phyloP scores from a whole-genome alignment of 2,888 invertebrate species.

The Athalia circularis region DNA sequence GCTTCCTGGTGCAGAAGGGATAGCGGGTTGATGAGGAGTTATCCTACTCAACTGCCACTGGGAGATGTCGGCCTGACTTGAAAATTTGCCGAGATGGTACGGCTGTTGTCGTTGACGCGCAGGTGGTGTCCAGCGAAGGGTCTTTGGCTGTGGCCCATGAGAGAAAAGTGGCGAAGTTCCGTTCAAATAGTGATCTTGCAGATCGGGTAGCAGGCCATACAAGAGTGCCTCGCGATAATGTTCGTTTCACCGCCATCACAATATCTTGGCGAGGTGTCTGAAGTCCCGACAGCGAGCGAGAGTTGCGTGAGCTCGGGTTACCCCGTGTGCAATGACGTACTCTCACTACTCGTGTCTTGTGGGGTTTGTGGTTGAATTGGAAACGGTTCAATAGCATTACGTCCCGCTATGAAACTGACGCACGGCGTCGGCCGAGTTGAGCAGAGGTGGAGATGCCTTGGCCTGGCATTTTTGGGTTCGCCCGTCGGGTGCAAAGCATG shows the following conservation, averaged over 20 bases:
- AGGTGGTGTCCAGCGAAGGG: constrained; percentile 61
- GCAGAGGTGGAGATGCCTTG: background rate
- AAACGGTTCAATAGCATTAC: constrained; percentile 2
- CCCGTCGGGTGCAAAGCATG: background rate
- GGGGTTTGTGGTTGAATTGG: background rate
- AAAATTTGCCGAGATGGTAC: constrained; percentile 54
- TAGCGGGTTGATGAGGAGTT: constrained; percentile 59
- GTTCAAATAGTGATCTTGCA: constrained; percentile 53
- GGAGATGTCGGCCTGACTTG: constrained; percentile 63
- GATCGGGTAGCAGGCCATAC: background rate
- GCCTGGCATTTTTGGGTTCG: background rate
- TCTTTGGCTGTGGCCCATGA: constrained; percentile 56
- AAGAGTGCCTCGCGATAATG: background rate
- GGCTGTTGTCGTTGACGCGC: constrained; percentile 63
- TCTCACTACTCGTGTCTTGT: background rate
- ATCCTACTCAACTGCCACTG: constrained; percentile 54
- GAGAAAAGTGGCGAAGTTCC: constrained; percentile 60
- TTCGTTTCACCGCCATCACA: constrained; percentile 30
- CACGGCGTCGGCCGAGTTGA: too few species aligned
- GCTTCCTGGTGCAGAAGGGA: constrained; percentile 52
- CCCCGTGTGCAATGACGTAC: background rate
- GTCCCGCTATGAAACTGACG: background rate
- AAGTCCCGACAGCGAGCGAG: constrained; percentile 6
- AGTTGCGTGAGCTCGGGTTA: background rate
- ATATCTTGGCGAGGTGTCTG: constrained; percentile 45